Conservation (phyloP, 2,797 vertebrate species). For the Characodon lateralis region DNA sequence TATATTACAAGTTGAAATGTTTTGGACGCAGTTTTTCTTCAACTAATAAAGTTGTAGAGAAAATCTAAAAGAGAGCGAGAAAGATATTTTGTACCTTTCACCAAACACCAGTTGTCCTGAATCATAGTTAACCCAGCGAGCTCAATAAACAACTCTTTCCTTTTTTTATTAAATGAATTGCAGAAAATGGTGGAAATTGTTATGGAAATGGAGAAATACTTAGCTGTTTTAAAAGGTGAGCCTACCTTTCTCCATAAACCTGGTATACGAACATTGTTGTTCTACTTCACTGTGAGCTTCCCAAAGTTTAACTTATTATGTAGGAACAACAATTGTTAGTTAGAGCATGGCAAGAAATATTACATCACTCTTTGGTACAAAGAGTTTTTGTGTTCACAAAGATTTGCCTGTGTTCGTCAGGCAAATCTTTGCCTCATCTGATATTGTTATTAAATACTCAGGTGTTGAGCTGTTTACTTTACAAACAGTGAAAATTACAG, state of each 20-base stretch:
- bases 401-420: slow-evolving; percentile 43
- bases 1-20: neutral
- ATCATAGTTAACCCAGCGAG: slow-evolving; percentile 3
- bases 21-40: neutral
- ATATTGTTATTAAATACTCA: slow-evolving; percentile 44
- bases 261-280: slow-evolving; percentile 23
- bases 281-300: slow-evolving; percentile 37
- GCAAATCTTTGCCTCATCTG: slow-evolving; percentile 51
- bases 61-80: neutral
- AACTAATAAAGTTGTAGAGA: neutral
- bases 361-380: slow-evolving; percentile 60
- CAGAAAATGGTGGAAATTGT: slow-evolving; percentile 13
- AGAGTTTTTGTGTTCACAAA: slow-evolving; percentile 63
- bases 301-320: slow-evolving; percentile 45
- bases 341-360: slow-evolving; percentile 60
- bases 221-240: slow-evolving; percentile 17
- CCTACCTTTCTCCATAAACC: slow-evolving; percentile 31
- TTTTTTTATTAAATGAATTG: neutral
- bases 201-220: slow-evolving; percentile 49
- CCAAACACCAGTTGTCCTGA: neutral
- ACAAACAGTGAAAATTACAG: slow-evolving; percentile 44
- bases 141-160: slow-evolving; percentile 5
- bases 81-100: neutral
- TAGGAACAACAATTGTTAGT: slow-evolving; percentile 58
- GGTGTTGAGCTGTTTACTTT: slow-evolving; percentile 46